Conservation (phyloP, 2,113 vertebrate genomes). For the Dipodomys ordii region DNA sequence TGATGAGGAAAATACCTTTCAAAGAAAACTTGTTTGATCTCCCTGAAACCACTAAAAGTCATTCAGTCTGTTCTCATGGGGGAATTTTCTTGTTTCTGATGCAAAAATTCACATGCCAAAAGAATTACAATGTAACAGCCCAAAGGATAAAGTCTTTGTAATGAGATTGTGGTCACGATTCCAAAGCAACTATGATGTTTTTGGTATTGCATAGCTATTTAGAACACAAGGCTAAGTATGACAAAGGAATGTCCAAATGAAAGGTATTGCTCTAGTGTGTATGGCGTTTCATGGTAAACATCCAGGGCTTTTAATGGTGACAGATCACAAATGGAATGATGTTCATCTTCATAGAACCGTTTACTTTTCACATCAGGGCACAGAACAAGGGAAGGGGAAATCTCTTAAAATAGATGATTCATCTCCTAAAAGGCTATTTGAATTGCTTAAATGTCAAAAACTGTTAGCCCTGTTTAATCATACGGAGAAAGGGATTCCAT, state of each 20-base stretch:
- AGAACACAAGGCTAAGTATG: neutral
- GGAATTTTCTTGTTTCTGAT: conserved; percentile 34
- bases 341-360: conserved; percentile 45
- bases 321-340: conserved; percentile 28
- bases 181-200: neutral
- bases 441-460: conserved; percentile 30
- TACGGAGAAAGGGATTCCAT: neutral
- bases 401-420: neutral
- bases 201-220: neutral
- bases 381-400: neutral
- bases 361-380: conserved; percentile 4
- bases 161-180: neutral
- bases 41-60: neutral
- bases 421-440: neutral
- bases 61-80: conserved; percentile 21
- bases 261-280: neutral
- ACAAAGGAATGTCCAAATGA: neutral
- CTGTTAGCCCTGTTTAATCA: neutral
- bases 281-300: conserved; percentile 32
- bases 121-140: neutral
- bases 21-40: conserved; percentile 47
- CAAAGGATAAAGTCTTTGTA: neutral
- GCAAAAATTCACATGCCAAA: conserved; percentile 24
- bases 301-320: conserved; percentile 28
- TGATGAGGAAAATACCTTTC: neutral